phyloP scores from a whole-genome alignment of 2,888 invertebrate species.

The Cheilosia scutellata region DNA sequence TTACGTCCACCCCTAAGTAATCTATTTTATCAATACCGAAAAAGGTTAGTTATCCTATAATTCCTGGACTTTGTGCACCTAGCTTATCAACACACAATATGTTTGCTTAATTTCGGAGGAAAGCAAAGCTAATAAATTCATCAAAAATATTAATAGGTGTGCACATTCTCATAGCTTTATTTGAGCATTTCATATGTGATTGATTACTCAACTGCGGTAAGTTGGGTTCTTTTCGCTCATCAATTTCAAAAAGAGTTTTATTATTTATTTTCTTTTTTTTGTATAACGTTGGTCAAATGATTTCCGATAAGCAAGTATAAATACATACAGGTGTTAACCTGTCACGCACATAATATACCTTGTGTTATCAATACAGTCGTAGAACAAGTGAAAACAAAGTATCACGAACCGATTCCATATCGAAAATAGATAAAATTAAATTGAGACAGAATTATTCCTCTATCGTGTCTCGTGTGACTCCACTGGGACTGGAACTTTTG shows the following conservation, averaged over 20 bases:
- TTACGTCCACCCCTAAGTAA: too few species aligned
- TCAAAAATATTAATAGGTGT: neutral
- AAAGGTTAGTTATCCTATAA: neutral
- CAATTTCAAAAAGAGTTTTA: conserved; percentile 29
- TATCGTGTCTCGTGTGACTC: conserved; percentile 3
- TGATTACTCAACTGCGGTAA: conserved; percentile 3
- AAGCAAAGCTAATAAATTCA: conserved; percentile 3
- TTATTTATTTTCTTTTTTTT: neutral
- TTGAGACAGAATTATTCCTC: neutral
- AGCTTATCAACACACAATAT: neutral
- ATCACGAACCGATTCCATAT: neutral
- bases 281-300: neutral
- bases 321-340: too few species aligned
- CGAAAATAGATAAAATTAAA: conserved; percentile 41
- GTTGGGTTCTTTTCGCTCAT: conserved; percentile 18
- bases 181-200: neutral
- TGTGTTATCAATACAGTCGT: neutral
- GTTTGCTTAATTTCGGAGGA: neutral
- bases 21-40: too few species aligned
- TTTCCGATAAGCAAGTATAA: neutral
- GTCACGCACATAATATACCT: neutral
- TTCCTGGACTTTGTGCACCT: neutral
- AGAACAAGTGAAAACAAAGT: neutral
- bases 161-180: neutral
- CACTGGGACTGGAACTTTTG: too few species aligned